Evolutionary conservation across 1,140 invertebrate species (phyloP), one percentile per base, ranked within the genome.

Genomic region (Aphelinus atriplicis): DNA sequence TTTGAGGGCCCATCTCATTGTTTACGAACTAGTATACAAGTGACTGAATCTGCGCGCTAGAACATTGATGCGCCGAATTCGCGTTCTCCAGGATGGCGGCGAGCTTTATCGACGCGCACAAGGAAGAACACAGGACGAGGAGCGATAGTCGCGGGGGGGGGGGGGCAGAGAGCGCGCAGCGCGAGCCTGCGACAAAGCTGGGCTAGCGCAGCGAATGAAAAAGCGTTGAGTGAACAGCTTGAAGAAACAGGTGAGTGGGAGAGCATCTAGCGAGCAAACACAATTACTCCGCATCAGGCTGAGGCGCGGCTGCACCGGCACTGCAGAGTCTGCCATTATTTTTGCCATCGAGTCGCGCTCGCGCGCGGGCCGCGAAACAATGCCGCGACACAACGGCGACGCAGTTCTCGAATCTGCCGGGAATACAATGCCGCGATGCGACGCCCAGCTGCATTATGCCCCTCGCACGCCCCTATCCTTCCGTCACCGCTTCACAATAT

Each of bases 321-420:
- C 26, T 6, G 60, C 26, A 45, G 42, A 43, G 60, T 61, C 58
- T 62, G 50, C 56, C 26, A 57, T 64, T 50, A 53, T 71, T 71
- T 0, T 26, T 26, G 70, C 57, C 53, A 57, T 64, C 61, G 47
- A 60, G 58, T 26, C 58, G 6, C 53, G 65, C 62, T 70, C 7
- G 42, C 68, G 68, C 48, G 51, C 51, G 51, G 45, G 45, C 60
- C 9, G 3, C 48, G 48, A 70, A 43, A 61, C 57, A 70, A 61
- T 61, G 7, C 51, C 26, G 7, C 48, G 1, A 6, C 2, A 70
- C 43, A 70, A 64, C 53, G 50, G 45, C 51, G n/a, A 48, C 62
- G 62, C 7, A 55, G 62, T 55, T 51, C 42, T 66, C 60, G 71
- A 73, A 73, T 73, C 63, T 60, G 55, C 47, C 51, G 71, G 47